A percentile compares a stretch with the other conserved stretches of the same genome.
Evolutionary conservation across 2,797 vertebrate species (phyloP).

Genomic region (Cirrhinus mrigala): DNA sequence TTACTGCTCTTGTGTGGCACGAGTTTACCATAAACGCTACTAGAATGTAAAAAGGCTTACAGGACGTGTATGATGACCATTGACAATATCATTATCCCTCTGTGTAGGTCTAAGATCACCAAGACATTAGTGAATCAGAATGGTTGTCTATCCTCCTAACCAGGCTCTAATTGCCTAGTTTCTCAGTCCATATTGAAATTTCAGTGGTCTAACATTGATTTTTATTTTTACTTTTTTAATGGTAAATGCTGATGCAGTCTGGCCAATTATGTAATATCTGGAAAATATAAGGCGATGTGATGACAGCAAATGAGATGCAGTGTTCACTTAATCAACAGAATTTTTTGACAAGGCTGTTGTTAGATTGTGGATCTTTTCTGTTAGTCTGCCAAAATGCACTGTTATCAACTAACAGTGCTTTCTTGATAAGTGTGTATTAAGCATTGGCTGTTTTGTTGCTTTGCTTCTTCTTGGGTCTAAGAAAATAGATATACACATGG

Average conservation of each 20-base stretch:
- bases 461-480: background rate
- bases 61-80: constrained; percentile 13
- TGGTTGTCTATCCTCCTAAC: background rate
- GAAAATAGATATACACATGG: background rate
- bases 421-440: background rate
- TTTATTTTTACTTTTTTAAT: too few relatives aligned
- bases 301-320: background rate
- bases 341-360: background rate
- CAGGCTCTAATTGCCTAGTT: background rate
- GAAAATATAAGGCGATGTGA: background rate
- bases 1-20: constrained; percentile 15
- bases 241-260: background rate
- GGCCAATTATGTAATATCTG: background rate
- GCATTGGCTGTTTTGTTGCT: background rate
- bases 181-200: background rate
- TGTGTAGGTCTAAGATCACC: background rate
- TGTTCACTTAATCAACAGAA: background rate
- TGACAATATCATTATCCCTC: background rate
- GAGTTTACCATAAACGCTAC: background rate
- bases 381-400: background rate
- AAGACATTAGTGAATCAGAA: background rate
- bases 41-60: constrained; percentile 24
- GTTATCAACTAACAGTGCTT: background rate
- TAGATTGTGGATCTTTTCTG: background rate
- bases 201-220: background rate